Conservation (phyloP, 92 coral and sea anemone species). For the Phenganax subtilis region DNA sequence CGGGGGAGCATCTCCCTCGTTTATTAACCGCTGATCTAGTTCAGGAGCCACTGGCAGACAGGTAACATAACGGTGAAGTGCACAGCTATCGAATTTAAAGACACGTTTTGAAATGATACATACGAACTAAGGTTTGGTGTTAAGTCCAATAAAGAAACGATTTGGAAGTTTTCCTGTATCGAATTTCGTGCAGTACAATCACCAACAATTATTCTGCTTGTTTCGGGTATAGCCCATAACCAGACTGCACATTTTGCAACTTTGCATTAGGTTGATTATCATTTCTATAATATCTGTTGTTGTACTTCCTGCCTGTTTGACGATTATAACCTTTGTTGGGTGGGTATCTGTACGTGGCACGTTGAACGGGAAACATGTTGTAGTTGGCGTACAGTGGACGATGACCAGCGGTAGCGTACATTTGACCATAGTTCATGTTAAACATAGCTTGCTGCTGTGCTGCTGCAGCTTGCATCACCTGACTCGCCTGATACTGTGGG, state of each 20-base stretch:
- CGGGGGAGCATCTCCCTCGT: no score
- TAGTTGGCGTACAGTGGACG: slow-evolving; percentile 30
- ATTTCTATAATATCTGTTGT: slow-evolving; percentile 26
- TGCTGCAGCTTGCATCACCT: slow-evolving; percentile 16
- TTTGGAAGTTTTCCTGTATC: not conserved
- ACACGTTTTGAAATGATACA: no score
- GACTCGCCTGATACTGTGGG: slow-evolving; percentile 36
- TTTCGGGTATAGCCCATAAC: slow-evolving; percentile 22
- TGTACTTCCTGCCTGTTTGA: slow-evolving; percentile 11
- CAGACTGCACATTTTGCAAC: slow-evolving; percentile 17
- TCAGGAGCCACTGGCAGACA: no score
- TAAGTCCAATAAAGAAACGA: not conserved
- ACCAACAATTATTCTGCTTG: slow-evolving; percentile 11
- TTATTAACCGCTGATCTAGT: no score
- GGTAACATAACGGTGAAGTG: no score
- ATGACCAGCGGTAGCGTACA: slow-evolving; percentile 20
- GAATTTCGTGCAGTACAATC: not conserved
- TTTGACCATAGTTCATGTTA: slow-evolving; percentile 40
- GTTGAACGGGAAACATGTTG: slow-evolving; percentile 25
- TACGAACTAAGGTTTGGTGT: no score
- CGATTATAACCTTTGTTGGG: slow-evolving; percentile 32
- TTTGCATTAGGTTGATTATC: slow-evolving; percentile 22
- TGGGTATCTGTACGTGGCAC: not conserved
- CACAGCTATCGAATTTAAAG: no score
- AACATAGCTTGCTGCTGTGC: slow-evolving; percentile 23